Evolutionary conservation across 2,797 vertebrate genomes (phyloP).

Genomic region (Decapterus maruadsi): DNA sequence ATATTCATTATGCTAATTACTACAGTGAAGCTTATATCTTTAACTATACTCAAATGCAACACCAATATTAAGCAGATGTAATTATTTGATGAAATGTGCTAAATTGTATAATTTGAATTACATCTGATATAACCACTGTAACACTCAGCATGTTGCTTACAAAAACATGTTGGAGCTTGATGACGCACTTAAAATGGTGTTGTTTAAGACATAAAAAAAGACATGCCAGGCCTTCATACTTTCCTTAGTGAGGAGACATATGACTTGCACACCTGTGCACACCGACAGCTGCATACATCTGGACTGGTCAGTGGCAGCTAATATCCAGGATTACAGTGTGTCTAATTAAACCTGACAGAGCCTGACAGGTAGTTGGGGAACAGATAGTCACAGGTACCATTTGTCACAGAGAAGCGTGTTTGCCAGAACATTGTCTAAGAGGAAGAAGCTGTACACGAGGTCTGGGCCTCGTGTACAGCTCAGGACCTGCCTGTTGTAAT

Average conservation of each 20-base stretch:
- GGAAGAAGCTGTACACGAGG: slow-evolving; percentile 16
- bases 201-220: neutral
- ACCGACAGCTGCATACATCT: slow-evolving; percentile 35
- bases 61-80: slow-evolving; percentile 44
- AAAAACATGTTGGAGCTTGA: slow-evolving; percentile 42
- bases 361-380: slow-evolving; percentile 29
- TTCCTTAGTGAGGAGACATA: slow-evolving; percentile 8
- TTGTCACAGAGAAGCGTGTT: slow-evolving; percentile 21
- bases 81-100: slow-evolving; percentile 44
- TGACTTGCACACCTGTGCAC: slow-evolving; percentile 15
- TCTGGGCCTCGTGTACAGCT: slow-evolving; percentile 1
- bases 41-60: slow-evolving; percentile 14
- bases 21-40: slow-evolving; percentile 20
- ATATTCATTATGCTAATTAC: slow-evolving; percentile 13
- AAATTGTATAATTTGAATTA: slow-evolving; percentile 26
- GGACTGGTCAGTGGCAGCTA: slow-evolving; percentile 15
- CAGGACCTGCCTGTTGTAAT: slow-evolving; percentile 33
- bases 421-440: slow-evolving; percentile 16
- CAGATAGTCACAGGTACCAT: slow-evolving; percentile 36
- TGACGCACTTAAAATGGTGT: neutral
- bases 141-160: slow-evolving; percentile 48
- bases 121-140: slow-evolving; percentile 50
- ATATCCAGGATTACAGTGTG: slow-evolving; percentile 25
- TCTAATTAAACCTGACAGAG: slow-evolving; percentile 59
- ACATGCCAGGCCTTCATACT: slow-evolving; percentile 21